Evolutionary conservation across 2,888 invertebrate genomes (phyloP).

Genomic region (Strigamia maritima): DNA sequence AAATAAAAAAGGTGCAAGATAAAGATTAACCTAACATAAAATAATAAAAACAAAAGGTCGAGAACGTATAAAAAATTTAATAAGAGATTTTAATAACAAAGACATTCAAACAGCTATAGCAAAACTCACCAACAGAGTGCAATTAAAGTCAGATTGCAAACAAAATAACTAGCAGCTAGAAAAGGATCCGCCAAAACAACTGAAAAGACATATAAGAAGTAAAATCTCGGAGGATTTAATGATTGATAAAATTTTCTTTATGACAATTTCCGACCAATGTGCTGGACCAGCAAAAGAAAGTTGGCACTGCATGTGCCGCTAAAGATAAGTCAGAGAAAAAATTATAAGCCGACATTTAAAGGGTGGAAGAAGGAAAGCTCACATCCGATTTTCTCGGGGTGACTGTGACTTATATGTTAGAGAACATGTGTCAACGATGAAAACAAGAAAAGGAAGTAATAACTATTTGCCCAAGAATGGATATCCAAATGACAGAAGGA

Average conservation of each 20-base stretch:
- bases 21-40: neutral
- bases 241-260: conserved; percentile 34
- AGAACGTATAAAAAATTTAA: neutral
- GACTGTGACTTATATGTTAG: conserved; percentile 25
- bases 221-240: conserved; percentile 9
- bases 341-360: neutral
- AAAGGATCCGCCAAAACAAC: conserved; percentile 29
- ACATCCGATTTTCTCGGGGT: conserved; percentile 31
- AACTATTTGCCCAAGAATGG: conserved; percentile 21
- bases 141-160: conserved; percentile 11
- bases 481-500: conserved; percentile 22
- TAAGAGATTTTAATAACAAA: neutral
- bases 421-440: conserved; percentile 31
- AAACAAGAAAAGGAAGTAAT: conserved; percentile 28
- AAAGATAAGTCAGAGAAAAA: conserved; percentile 26
- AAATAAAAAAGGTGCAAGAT: neutral
- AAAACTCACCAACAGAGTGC: conserved; percentile 7
- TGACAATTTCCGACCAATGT: conserved; percentile 30
- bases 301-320: conserved; percentile 17
- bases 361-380: neutral
- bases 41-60: neutral
- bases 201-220: neutral
- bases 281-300: conserved; percentile 4
- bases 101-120: neutral
- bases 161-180: conserved; percentile 11